Evolutionary conservation across 2,113 vertebrate genomes (phyloP).

Genomic region (Narcine bancroftii): DNA sequence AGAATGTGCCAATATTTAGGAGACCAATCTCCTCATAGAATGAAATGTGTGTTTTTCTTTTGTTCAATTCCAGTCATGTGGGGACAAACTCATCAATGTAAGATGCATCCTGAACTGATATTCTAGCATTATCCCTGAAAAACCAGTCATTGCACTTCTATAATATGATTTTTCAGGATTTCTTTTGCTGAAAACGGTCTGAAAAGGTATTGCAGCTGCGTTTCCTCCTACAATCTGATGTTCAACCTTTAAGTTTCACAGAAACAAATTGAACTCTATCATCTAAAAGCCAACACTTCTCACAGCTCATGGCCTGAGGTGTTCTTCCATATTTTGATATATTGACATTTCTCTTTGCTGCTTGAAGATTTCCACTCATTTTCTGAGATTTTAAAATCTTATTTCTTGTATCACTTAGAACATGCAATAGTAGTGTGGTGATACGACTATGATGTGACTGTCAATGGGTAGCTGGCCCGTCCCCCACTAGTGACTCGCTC

Average conservation of each 20-base stretch:
- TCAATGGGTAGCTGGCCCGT: no score
- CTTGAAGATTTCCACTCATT: not conserved
- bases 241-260: not conserved
- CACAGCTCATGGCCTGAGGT: not conserved
- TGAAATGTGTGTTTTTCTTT: not conserved
- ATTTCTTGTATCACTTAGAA: no score
- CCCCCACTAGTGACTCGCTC: no score
- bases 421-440: no score
- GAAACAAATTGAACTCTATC: not conserved
- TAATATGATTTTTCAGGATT: not conserved
- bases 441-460: no score
- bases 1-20: not conserved
- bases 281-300: not conserved
- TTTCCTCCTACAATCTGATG: not conserved
- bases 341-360: not conserved
- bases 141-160: not conserved
- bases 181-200: not conserved
- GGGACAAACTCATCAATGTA: not conserved
- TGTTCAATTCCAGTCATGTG: not conserved
- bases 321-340: not conserved
- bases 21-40: not conserved
- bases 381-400: no score
- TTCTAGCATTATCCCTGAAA: no score
- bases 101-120: not conserved
- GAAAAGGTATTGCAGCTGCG: not conserved